A percentile compares a stretch with the other conserved stretches of the same genome.
These are phyloP conservation scores for Cecidostiba fungosa DNA, from an alignment of 2,888 invertebrate species.

Conservation along the genomic window DNA sequence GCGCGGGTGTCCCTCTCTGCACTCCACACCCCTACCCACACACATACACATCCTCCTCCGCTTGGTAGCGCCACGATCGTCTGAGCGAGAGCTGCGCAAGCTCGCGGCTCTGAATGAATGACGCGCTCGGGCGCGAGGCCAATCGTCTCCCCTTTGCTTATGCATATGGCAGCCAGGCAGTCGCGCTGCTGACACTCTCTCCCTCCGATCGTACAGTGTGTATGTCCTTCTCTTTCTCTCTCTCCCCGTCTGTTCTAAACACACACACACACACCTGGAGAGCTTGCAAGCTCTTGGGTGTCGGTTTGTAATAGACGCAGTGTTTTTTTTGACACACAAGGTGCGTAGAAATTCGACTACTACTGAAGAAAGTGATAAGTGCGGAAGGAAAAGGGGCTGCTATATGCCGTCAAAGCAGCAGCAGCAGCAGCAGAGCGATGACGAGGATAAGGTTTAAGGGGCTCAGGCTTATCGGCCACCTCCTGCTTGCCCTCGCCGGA, in stretches of 20 bases:
- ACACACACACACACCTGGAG: neutral
- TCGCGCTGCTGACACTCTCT: neutral
- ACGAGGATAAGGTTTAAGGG: slow-evolving; percentile 72
- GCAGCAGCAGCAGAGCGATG: slow-evolving; percentile 57
- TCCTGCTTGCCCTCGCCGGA: slow-evolving; percentile 19
- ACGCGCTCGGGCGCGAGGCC: slow-evolving; percentile 71
- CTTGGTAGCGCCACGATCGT: neutral
- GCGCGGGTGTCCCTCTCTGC: slow-evolving; percentile 29
- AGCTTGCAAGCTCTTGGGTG: neutral
- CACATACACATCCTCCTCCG: neutral
- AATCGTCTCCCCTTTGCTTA: neutral
- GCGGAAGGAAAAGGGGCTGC: slow-evolving; percentile 49
- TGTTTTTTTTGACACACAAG: no score
- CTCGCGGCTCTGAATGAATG: slow-evolving; percentile 74
- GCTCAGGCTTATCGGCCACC: slow-evolving; percentile 61
- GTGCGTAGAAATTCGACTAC: neutral
- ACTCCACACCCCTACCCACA: neutral
- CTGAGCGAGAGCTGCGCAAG: slow-evolving; percentile 71
- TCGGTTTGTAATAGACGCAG: no score
- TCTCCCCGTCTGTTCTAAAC: neutral
- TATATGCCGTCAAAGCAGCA: slow-evolving; percentile 62
- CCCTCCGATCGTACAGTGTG: no score
- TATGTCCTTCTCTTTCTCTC: neutral
- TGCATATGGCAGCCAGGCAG: neutral
- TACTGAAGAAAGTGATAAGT: neutral